phyloP scores from a whole-genome alignment of 2,797 vertebrate genomes.

The Neomorphus geoffroyi region DNA sequence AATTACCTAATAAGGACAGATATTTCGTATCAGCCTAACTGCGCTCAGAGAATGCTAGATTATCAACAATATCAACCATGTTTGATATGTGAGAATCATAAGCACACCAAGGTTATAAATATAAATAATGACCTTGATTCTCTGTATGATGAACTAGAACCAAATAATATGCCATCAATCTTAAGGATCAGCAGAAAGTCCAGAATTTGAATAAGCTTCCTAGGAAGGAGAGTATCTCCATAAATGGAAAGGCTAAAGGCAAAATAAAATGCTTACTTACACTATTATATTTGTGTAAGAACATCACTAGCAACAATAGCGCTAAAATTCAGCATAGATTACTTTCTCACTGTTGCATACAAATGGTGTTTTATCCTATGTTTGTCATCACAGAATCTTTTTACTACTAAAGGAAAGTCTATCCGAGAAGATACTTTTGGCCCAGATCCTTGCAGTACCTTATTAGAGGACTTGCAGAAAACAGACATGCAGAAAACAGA shows the following conservation, averaged over 20 bases:
- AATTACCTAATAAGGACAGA: constrained; percentile 49
- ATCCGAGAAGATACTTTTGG: neutral
- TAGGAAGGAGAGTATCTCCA: neutral
- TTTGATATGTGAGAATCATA: neutral
- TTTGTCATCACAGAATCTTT: neutral
- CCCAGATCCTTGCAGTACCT: neutral
- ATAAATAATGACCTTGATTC: neutral
- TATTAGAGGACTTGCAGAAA: neutral
- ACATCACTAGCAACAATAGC: neutral
- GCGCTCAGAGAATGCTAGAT: neutral
- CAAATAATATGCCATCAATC: neutral
- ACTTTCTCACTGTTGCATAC: neutral
- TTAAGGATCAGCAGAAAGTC: neutral
- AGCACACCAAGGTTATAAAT: neutral
- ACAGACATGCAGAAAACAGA: neutral
- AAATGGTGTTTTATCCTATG: neutral
- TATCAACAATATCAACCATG: neutral
- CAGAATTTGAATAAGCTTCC: neutral
- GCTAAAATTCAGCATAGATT: neutral
- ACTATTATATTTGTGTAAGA: neutral
- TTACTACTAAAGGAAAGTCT: neutral
- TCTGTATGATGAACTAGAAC: neutral
- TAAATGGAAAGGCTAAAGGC: neutral
- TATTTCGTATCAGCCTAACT: neutral
- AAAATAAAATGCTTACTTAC: neutral